A percentile compares a stretch with the other conserved stretches of the same genome.
phyloP scores from a whole-genome alignment of 2,113 vertebrate species.

The Columba livia region DNA sequence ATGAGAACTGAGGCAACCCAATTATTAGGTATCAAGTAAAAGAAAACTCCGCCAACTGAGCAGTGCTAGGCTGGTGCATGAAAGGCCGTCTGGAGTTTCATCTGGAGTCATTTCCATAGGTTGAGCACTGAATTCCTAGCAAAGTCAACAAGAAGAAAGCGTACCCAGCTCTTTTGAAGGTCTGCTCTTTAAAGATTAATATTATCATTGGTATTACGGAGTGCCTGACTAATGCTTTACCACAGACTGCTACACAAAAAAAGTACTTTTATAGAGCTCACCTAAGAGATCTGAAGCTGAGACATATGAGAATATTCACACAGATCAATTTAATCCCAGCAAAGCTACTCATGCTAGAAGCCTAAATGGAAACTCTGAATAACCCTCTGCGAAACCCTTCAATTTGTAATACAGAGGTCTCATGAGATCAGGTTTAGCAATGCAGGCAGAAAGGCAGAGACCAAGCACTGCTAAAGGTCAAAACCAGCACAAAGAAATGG shows the following conservation, averaged over 20 bases:
- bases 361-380: neutral
- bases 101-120: neutral
- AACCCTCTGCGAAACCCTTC: neutral
- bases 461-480: neutral
- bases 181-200: neutral
- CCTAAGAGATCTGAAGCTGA: neutral
- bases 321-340: conserved; percentile 9
- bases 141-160: neutral
- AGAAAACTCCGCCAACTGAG: neutral
- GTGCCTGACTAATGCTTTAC: neutral
- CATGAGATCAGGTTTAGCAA: neutral
- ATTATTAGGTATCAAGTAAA: neutral
- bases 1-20: neutral
- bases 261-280: neutral
- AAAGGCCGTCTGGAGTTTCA: neutral
- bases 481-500: neutral
- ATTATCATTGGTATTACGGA: neutral
- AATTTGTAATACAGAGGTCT: neutral
- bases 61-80: neutral
- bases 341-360: neutral
- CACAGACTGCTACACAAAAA: neutral
- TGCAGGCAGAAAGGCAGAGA: neutral
- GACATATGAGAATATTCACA: neutral
- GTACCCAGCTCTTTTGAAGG: neutral
- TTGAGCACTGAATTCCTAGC: neutral